Evolutionary conservation across 1,140 invertebrate genomes (phyloP).

Genomic region (Cydia pomonella): DNA sequence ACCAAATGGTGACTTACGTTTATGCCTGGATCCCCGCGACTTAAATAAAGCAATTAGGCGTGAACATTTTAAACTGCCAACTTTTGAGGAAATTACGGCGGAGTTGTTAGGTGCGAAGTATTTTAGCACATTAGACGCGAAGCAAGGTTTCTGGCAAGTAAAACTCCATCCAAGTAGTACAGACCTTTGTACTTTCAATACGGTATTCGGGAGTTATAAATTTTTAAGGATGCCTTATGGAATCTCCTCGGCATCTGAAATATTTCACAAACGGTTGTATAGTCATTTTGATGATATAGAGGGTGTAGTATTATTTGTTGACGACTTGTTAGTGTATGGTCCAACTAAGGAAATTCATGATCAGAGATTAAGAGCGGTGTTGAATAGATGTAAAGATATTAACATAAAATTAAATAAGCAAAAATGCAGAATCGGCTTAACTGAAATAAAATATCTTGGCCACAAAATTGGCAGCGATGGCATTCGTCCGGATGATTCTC

Average conservation of each 20-base stretch:
- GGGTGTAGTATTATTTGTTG: slow-evolving; percentile 35
- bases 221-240: slow-evolving; percentile 34
- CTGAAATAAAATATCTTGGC: slow-evolving; percentile 37
- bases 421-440: slow-evolving; percentile 40
- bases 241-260: slow-evolving; percentile 32
- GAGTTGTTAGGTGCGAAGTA: slow-evolving; percentile 58
- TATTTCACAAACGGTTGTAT: slow-evolving; percentile 29
- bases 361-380: slow-evolving; percentile 29
- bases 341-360: slow-evolving; percentile 34
- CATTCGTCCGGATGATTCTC: slow-evolving; percentile 32
- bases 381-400: slow-evolving; percentile 35
- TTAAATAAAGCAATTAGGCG: slow-evolving; percentile 74
- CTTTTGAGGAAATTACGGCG: slow-evolving; percentile 62
- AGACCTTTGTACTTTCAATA: slow-evolving; percentile 64
- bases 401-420: slow-evolving; percentile 38
- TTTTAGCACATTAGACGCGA: slow-evolving; percentile 74
- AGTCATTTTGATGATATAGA: slow-evolving; percentile 34
- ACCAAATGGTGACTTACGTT: slow-evolving; percentile 64
- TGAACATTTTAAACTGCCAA: slow-evolving; percentile 64
- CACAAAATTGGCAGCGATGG: slow-evolving; percentile 36
- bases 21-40: slow-evolving; percentile 77
- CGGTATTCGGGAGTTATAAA: slow-evolving; percentile 51
- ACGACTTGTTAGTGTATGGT: slow-evolving; percentile 36
- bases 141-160: slow-evolving; percentile 59
- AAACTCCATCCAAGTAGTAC: slow-evolving; percentile 48